Conservation (phyloP, 1,140 invertebrate species). For the Pararge aegeria region DNA sequence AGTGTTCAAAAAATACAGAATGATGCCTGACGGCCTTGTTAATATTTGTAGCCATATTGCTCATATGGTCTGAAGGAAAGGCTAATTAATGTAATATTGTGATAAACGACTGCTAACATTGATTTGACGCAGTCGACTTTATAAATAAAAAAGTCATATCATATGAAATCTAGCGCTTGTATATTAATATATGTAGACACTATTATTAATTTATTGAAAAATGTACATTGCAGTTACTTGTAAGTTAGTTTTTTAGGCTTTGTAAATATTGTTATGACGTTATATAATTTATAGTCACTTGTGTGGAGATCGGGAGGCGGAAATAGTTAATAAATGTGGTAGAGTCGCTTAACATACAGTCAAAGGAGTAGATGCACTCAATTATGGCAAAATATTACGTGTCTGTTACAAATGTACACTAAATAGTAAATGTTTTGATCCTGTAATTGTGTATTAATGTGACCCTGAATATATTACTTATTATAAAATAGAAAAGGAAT, state of each 20-base stretch:
- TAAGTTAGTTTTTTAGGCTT: conserved; percentile 77
- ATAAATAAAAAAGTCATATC: conserved; percentile 72
- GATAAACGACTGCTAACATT: conserved; percentile 47
- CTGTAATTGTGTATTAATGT: conserved; percentile 69
- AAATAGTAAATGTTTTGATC: conserved; percentile 64
- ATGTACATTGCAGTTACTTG: conserved; percentile 76
- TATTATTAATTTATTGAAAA: conserved; percentile 72
- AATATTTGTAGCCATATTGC: conserved; percentile 5
- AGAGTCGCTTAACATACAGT: conserved; percentile 68
- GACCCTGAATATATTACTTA: conserved; percentile 40
- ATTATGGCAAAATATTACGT: conserved; percentile 47
- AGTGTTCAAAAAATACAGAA: conserved; percentile 7
- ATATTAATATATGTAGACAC: conserved; percentile 69
- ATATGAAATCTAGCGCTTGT: conserved; percentile 76
- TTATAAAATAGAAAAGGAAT: conserved; percentile 19
- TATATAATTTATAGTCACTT: conserved; percentile 78
- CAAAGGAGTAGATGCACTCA: conserved; percentile 66
- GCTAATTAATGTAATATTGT: conserved; percentile 33
- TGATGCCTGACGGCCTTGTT: not conserved
- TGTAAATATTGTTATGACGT: conserved; percentile 80
- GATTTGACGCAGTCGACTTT: conserved; percentile 29
- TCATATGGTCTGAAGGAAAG: not conserved
- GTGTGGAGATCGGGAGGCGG: conserved; percentile 51
- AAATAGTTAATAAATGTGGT: conserved; percentile 68
- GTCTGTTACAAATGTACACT: conserved; percentile 59